Evolutionary conservation across 2,888 invertebrate genomes (phyloP).

Genomic region (Myathropa florea): DNA sequence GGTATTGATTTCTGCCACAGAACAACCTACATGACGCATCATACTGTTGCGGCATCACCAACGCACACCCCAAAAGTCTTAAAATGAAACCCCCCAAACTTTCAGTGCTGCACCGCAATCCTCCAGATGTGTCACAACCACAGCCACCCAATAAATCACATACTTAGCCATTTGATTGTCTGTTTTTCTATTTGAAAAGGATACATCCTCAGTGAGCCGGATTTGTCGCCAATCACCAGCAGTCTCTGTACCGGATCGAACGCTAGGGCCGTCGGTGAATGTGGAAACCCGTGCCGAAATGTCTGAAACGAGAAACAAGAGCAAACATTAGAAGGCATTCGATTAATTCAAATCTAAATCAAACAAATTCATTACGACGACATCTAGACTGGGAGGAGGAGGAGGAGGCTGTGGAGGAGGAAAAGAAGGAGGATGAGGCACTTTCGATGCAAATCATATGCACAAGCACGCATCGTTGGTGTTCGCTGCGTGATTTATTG

Average conservation of each 20-base stretch:
- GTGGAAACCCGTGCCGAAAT: slow-evolving; percentile 99
- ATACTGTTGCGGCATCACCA: no score
- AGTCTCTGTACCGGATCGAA: slow-evolving; percentile 99
- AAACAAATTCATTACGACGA: neutral
- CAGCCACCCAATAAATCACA: neutral
- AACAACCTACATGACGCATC: no score
- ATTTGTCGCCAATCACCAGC: slow-evolving; percentile 97
- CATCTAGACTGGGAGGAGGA: neutral
- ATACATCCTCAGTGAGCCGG: slow-evolving; percentile 97
- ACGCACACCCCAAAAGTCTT: no score
- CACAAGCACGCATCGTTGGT: slow-evolving; percentile 30
- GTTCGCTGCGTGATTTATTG: slow-evolving; percentile 19
- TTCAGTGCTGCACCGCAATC: no score
- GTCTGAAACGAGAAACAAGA: slow-evolving; percentile 86
- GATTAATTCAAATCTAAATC: slow-evolving; percentile 27
- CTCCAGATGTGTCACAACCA: neutral
- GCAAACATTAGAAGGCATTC: neutral
- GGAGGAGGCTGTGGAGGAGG: no score
- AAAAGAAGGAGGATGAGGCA: no score
- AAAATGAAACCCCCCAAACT: no score
- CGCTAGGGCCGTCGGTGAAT: slow-evolving; percentile 97
- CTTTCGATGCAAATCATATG: slow-evolving; percentile 9
- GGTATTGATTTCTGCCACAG: no score
- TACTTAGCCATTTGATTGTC: neutral
- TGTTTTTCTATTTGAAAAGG: slow-evolving; percentile 83